A percentile compares a stretch with the other conserved stretches of the same genome.
These are phyloP conservation scores for Schizopygopsis pylzovi DNA, from an alignment of 2,797 vertebrate genomes.

Conservation along the genomic window DNA sequence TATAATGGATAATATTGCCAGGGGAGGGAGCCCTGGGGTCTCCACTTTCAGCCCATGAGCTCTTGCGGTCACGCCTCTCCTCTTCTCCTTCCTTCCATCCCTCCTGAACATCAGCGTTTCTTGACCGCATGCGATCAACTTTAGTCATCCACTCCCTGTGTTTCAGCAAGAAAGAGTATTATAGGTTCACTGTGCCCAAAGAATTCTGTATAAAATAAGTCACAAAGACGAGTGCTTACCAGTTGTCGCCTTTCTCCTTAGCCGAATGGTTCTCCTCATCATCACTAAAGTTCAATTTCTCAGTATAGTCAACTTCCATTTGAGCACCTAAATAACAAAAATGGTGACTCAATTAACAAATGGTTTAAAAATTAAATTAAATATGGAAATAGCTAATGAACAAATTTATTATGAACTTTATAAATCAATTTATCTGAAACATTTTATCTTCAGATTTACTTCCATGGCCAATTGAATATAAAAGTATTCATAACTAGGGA, in stretches of 20 bases:
- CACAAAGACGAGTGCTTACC: conserved; percentile 74
- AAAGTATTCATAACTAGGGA: neutral
- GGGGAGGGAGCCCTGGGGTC: conserved; percentile 81
- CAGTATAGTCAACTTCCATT: conserved; percentile 98
- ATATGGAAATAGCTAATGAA: neutral
- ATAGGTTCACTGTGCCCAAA: neutral
- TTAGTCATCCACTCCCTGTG: conserved; percentile 86
- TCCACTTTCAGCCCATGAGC: conserved; percentile 68
- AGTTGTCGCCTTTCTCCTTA: conserved; percentile 89
- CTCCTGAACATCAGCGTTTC: conserved; percentile 80
- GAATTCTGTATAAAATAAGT: neutral
- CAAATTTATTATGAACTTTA: neutral
- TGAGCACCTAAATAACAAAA: conserved; percentile 86
- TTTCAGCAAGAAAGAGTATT: conserved; percentile 40
- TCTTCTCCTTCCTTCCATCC: conserved; percentile 84
- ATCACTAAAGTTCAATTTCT: conserved; percentile 98
- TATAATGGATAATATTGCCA: conserved; percentile 74
- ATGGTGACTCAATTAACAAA: neutral
- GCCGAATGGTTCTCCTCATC: conserved; percentile 93
- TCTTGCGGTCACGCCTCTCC: conserved; percentile 77
- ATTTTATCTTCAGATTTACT: too few relatives aligned
- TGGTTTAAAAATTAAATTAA: neutral
- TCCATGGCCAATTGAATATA: neutral
- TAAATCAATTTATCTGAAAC: neutral
- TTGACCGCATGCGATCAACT: conserved; percentile 80